Evolutionary conservation across 2,113 vertebrate species (phyloP), one percentile per base, ranked within the genome.

Genomic region (Pao palembangensis): DNA sequence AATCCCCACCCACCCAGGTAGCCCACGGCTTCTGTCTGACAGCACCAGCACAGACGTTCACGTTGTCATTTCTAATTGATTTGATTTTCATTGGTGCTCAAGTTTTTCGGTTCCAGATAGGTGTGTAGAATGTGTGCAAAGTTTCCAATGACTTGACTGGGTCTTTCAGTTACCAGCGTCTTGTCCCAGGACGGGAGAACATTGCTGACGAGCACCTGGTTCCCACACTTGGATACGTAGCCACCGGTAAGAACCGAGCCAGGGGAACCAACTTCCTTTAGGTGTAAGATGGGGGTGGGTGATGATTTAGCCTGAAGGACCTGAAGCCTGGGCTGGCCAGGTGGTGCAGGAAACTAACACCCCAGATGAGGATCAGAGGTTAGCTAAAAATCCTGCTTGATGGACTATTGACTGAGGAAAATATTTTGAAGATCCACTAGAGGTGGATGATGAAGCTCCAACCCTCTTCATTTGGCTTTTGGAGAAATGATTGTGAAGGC

Each of bases 151-250:
- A 59, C 17, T 48, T 51, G 1, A 21, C 14, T 28, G 46, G 0
- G 44, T 55, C 1, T 48, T 92, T 91, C 65, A 92, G 91, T 58
- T 96, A 92, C 74, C 97, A 99, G 74, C 91, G 96, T 71, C 82
- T 98, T 52, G 97, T 99, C 12, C 97, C 96, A 17, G 97, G 96
- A 16, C 89, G 96, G 75, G 96, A 99, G 79, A 97, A 96, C 14
- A 94, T 93, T 69, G 86, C 94, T 51, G 93, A 95, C 46, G 92
- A 99, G 23, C 95, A 99, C 70, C 83, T 99, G 76, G 93, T 98
- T 73, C 96, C 97, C 75, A 95, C 98, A 63, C 88, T 99, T 44
- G 97, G 95, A 82, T 99, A 99, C 21, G 92, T 98, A 61, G 97
- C 96, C 75, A 98, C 94, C 70, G 96, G 97, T 99, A 93, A 90